Conservation (phyloP, 2,888 invertebrate genomes). For the Rutpela maculata region DNA sequence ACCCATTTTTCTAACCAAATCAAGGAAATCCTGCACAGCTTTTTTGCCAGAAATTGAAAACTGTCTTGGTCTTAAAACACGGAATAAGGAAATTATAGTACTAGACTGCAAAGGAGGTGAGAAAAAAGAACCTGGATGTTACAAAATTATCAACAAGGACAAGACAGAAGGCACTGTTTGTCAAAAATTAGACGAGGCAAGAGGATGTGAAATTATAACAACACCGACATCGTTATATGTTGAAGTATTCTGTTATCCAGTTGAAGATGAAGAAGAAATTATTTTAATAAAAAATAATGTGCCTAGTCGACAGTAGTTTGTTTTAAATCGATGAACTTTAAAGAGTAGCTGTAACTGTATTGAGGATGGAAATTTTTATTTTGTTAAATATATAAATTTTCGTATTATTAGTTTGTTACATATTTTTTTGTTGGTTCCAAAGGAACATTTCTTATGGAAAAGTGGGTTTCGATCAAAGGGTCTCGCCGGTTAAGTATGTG, state of each 20-base stretch:
- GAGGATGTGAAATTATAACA: constrained; percentile 35
- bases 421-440: too few species aligned
- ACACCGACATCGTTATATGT: constrained; percentile 32
- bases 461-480: too few species aligned
- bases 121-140: constrained; percentile 29
- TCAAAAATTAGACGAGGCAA: constrained; percentile 36
- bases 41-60: constrained; percentile 29
- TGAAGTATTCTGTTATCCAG: constrained; percentile 37
- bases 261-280: constrained; percentile 10
- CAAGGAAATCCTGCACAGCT: constrained; percentile 25
- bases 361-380: too few species aligned
- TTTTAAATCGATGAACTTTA: neutral
- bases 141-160: constrained; percentile 35
- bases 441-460: too few species aligned
- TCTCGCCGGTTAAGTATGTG: too few species aligned
- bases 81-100: constrained; percentile 37
- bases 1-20: constrained; percentile 33
- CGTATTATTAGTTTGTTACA: too few species aligned
- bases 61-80: constrained; percentile 38
- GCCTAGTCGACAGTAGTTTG: neutral
- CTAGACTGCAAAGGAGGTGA: constrained; percentile 34
- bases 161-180: constrained; percentile 36
- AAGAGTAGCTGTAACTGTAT: neutral
- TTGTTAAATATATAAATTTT: too few species aligned
- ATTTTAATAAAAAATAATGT: constrained; percentile 26